Conservation (phyloP, 2,113 vertebrate species). For the Vulpes lagopus region DNA sequence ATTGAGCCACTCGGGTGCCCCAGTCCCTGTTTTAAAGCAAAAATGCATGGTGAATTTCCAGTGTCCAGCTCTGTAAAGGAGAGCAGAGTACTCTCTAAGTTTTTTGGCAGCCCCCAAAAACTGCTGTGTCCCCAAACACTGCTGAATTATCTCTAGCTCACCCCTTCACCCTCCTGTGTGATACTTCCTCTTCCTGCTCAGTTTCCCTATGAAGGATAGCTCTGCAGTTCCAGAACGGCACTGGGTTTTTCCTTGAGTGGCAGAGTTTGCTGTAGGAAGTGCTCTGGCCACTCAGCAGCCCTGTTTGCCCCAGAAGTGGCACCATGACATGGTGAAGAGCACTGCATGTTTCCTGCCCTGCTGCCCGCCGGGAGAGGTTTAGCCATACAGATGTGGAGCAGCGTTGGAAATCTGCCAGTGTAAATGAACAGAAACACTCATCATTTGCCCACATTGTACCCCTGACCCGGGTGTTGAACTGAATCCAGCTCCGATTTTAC, state of each 20-base stretch:
- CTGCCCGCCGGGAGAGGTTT: conserved; percentile 44
- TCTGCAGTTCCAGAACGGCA: not conserved
- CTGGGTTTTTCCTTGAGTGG: not conserved
- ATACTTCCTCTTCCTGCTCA: not conserved
- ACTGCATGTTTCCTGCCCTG: not conserved
- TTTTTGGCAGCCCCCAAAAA: not conserved
- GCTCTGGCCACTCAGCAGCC: not conserved
- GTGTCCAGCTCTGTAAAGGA: not conserved
- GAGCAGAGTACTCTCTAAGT: not conserved
- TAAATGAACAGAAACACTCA: conserved; percentile 84
- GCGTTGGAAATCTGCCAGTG: conserved; percentile 84
- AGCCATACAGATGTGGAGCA: conserved; percentile 78
- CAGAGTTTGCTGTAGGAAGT: not conserved
- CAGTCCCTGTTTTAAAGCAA: conserved; percentile 3
- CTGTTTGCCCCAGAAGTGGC: conserved; percentile 70
- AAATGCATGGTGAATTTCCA: not conserved
- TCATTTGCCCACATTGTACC: conserved; percentile 81
- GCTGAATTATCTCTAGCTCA: not conserved
- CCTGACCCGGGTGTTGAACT: conserved; percentile 82
- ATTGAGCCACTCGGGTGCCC: not conserved
- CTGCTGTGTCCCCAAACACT: not conserved
- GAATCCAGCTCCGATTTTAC: conserved; percentile 83
- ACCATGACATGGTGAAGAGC: not conserved
- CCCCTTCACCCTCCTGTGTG: not conserved
- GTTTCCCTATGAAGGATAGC: not conserved